Evolutionary conservation across 2,797 vertebrate species (phyloP), one percentile per base, ranked within the genome.

Genomic region (Cuculus canorus): DNA sequence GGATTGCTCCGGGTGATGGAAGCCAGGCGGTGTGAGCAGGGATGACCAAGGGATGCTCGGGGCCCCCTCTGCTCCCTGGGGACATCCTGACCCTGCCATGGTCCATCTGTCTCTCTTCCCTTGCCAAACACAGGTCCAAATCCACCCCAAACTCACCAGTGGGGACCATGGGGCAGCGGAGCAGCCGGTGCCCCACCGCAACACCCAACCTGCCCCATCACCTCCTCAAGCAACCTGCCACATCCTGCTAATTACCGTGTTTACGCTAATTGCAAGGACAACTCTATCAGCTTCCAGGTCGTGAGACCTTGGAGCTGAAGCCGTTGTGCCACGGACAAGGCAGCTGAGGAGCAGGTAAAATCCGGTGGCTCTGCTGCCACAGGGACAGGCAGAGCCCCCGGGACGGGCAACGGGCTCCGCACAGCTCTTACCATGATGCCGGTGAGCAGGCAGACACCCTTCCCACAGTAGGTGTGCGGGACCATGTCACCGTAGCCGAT

Each of bases 401-500:
- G 69, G 53, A 23, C 2, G 17, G 48, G 33, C 4, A 9, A 37
- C 7, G 14, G 10, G 68, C 47, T 61, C 7, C 5, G 64, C 54
- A 47, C 3, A 1, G 63, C 84, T 93, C 99, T 98, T 97, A 99
- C 99, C 99, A 99, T 99, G 97, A 99, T 99, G 96, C 99, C 99
- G 0, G 99, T 99, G 94, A 99, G 98, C 53, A 99, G 98, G 89
- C 99, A 99, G 77, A 99, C 99, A 28, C 99, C 99, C 96, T 99
- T 99, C 95, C 99, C 99, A 76, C 99, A 99, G 98, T 99, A 99
- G 24, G 99, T 99, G 97, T 99, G 99, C 18, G 99, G 99, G 56
- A 99, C 99, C 99, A 99, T 99, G 96, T 99, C 99, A 24, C 99
- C 99, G 0, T 99, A 99, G 80, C 99, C 99, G 5, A 99, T 99